Evolutionary conservation across 2,797 vertebrate species (phyloP).

Genomic region (Helostoma temminkii): DNA sequence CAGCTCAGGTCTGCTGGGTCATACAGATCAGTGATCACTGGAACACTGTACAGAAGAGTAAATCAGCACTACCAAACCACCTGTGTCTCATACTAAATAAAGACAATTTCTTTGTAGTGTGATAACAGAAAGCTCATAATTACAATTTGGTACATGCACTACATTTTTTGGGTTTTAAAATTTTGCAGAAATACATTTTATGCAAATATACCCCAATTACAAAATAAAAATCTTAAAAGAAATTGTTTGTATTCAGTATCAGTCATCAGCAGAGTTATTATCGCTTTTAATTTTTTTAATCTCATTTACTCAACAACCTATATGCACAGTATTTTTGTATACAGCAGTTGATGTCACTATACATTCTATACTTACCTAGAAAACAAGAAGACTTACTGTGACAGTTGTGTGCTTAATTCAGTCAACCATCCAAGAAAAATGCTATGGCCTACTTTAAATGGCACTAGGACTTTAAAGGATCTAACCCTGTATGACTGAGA

Average conservation of each 20-base stretch:
- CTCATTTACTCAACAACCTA: not conserved
- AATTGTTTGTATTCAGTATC: not conserved
- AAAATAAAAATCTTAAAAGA: not conserved
- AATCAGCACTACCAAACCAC: conserved; percentile 66
- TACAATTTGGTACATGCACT: not conserved
- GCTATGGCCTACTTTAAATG: not conserved
- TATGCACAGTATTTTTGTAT: not conserved
- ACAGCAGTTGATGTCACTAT: no score
- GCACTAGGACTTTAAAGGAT: not conserved
- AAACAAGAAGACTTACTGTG: not conserved
- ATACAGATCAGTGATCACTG: conserved; percentile 58
- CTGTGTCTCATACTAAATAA: conserved; percentile 45
- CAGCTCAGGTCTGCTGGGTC: conserved; percentile 66
- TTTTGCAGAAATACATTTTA: not conserved
- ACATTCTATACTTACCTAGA: not conserved
- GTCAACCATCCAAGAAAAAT: not conserved
- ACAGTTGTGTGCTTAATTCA: no score
- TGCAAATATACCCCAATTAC: not conserved
- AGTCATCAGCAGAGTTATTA: not conserved
- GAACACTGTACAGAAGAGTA: conserved; percentile 53
- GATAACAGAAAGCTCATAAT: conserved; percentile 3
- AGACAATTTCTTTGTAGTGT: conserved; percentile 18
- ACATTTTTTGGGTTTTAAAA: not conserved
- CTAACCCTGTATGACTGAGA: no score
- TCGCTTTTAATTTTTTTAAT: not conserved